phyloP scores from a whole-genome alignment of 2,113 vertebrate species.

The Perccottus glenii region DNA sequence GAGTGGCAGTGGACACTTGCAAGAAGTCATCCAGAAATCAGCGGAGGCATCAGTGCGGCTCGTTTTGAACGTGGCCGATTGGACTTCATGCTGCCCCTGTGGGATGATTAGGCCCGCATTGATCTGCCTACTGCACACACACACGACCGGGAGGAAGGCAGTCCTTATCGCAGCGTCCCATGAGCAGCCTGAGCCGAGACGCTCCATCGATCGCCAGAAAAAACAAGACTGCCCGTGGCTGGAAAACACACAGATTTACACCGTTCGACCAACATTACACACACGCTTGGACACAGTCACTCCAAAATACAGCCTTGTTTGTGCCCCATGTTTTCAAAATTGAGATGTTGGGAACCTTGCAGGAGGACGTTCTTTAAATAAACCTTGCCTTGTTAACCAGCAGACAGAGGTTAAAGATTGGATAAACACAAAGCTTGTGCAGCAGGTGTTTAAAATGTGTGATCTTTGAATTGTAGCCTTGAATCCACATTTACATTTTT shows the following conservation, averaged over 20 bases:
- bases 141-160: conserved; percentile 45
- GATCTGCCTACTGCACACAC: conserved; percentile 55
- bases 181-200: conserved; percentile 50
- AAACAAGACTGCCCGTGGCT: conserved; percentile 56
- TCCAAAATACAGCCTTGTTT: conserved; percentile 23
- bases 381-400: conserved; percentile 35
- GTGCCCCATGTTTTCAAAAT: conserved; percentile 27
- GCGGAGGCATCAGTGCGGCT: conserved; percentile 42
- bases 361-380: conserved; percentile 61
- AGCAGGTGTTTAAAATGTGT: conserved; percentile 12
- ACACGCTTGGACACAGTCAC: not conserved
- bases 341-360: conserved; percentile 40
- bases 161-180: conserved; percentile 73
- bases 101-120: conserved; percentile 74
- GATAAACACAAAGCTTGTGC: conserved; percentile 27
- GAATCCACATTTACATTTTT: conserved; percentile 20
- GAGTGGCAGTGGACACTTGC: conserved; percentile 20
- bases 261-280: not conserved
- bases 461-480: conserved; percentile 16
- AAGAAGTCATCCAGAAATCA: conserved; percentile 57
- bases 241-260: conserved; percentile 20
- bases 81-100: conserved; percentile 64
- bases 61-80: conserved; percentile 70
- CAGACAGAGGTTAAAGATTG: conserved; percentile 31
- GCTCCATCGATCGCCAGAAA: conserved; percentile 59